Base-by-base conservation (phyloP, 2,888 invertebrate genomes). In the Protonemura montana region DNA sequence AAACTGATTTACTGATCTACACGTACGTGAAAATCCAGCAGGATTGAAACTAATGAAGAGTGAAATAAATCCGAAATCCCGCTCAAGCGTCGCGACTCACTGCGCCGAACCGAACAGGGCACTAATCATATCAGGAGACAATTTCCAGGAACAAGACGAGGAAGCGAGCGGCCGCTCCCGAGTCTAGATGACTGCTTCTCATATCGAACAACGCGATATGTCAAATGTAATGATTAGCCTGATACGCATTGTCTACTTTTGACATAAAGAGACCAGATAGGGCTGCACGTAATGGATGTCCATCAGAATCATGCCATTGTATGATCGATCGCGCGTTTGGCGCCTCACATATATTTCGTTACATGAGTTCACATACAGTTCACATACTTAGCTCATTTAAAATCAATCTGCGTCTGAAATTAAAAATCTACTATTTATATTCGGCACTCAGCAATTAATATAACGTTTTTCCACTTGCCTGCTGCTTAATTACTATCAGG, bases 221-320 rank as follows among this genome's bases (percentile, higher is more conserved):
- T 59, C 59, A 59, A 59, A 59, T 59, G 59, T 59, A 59, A 59
- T 59, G 59, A 59, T 59, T 59, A 59, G 59, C 59, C 59, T 59
- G 59, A 59, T 59, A 59, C 59, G 59, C 59, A 59, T 59, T 59
- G 59, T 59, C 59, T 59, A 59, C 59, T 59, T 59, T 59, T 59
- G 59, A 59, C 59, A 59, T 21, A 21, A 59, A 59, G 59, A 59
- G 59, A 59, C 16, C 59, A 59, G 59, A 59, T 59, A 59, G 59
- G 35, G 35, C 35, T 35, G 35, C 59, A 59, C 21, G 13, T 59
- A 59, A 59, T 59, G 59, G 59, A 10, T 59, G 59, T 59, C 59
- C 59, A 59, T 59, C 59, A 59, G 21, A 59, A 10, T 10, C 3
- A 35, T 59, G 59, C 59, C 59, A 59, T 59, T 10, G 59, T 59